These are phyloP conservation scores for Melangyna quadrimaculata DNA, from an alignment of 2,888 invertebrate genomes.

Conservation along the genomic window DNA sequence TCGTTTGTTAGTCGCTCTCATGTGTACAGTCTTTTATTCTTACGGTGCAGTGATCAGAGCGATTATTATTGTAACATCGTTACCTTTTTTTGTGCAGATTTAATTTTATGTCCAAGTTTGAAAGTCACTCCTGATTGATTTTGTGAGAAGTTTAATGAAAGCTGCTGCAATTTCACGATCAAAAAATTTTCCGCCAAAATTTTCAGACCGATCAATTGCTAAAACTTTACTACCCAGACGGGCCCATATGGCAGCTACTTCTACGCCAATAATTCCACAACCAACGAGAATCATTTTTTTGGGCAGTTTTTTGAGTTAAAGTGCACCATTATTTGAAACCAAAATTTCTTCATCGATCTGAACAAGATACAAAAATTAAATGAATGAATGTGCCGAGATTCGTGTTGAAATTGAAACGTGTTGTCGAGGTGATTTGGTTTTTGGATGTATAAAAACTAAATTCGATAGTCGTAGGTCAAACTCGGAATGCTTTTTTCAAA, in stretches of 20 bases:
- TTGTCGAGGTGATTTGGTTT: no score
- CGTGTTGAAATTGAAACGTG: no score
- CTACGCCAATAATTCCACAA: constrained; percentile 99
- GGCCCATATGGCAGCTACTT: constrained; percentile 97
- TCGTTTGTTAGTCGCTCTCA: no score
- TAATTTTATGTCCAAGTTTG: constrained; percentile 96
- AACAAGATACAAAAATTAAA: constrained; percentile 73
- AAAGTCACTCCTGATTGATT: constrained; percentile 97
- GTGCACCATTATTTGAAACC: constrained; percentile 97
- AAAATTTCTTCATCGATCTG: constrained; percentile 96
- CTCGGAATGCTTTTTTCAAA: no score
- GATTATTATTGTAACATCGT: constrained; percentile 88
- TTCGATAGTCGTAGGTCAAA: no score
- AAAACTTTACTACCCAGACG: constrained; percentile 96
- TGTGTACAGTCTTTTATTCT: no score
- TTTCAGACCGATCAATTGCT: constrained; percentile 94
- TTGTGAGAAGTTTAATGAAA: constrained; percentile 93
- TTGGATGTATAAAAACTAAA: no score
- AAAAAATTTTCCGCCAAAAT: constrained; percentile 97
- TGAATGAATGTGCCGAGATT: no score
- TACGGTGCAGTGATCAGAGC: no score
- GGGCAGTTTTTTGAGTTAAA: constrained; percentile 92
- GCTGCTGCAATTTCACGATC: constrained; percentile 96
- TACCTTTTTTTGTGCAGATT: constrained; percentile 89
- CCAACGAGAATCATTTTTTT: constrained; percentile 97